Percentiles rank a stretch among this genome's conserved stretches.
These are phyloP conservation scores for Leptopilina boulardi DNA, from an alignment of 1,140 invertebrate genomes.

Conservation along the genomic window DNA sequence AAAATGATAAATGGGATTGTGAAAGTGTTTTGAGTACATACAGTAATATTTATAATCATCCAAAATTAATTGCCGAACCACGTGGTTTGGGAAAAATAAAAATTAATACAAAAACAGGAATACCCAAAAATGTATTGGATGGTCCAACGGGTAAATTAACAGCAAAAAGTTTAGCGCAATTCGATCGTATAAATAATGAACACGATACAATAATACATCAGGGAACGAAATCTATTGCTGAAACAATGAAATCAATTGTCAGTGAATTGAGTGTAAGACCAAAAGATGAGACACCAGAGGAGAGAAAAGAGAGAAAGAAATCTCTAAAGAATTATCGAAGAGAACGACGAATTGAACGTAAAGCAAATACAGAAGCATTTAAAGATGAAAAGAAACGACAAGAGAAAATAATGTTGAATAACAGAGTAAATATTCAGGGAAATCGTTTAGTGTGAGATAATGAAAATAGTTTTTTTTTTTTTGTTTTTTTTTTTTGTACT, in stretches of 20 bases:
- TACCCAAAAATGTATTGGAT: conserved; percentile 82
- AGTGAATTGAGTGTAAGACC: conserved; percentile 84
- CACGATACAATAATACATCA: conserved; percentile 59
- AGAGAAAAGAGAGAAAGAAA: conserved; percentile 88
- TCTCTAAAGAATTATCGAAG: conserved; percentile 89
- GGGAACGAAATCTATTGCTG: conserved; percentile 77
- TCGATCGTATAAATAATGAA: conserved; percentile 77
- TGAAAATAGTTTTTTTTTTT: not conserved
- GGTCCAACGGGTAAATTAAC: conserved; percentile 79
- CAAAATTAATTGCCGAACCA: conserved; percentile 89
- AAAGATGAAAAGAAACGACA: conserved; percentile 91
- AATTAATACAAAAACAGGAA: conserved; percentile 83
- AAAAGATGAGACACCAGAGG: conserved; percentile 89
- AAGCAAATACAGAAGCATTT: conserved; percentile 90
- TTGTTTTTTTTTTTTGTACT: not conserved
- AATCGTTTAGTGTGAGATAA: conserved; percentile 78
- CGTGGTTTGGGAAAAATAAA: conserved; percentile 80
- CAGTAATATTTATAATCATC: conserved; percentile 93
- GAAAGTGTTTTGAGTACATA: conserved; percentile 94
- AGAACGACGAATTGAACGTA: conserved; percentile 91
- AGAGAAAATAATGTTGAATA: conserved; percentile 86
- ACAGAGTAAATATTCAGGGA: conserved; percentile 83
- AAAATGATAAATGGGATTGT: conserved; percentile 91
- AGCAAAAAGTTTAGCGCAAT: conserved; percentile 81
- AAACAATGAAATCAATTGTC: conserved; percentile 83